Conservation (phyloP, 2,797 vertebrate species). For the Poeciliopsis presidionis region DNA sequence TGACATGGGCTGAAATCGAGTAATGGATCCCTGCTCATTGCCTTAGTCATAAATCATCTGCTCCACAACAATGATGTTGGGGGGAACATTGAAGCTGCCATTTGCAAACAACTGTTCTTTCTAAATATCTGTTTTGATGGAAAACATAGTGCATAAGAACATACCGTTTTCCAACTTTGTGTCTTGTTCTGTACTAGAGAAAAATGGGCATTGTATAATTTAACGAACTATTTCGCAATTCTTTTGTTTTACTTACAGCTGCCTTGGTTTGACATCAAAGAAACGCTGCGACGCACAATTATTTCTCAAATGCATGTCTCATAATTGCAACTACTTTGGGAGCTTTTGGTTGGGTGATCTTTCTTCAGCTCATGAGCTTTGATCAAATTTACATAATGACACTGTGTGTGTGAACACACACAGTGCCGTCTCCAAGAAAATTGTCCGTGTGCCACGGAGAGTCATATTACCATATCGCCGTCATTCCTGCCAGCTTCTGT, state of each 20-base stretch:
- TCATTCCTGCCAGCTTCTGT: slow-evolving; percentile 66
- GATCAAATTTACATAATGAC: slow-evolving; percentile 34
- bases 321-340: slow-evolving; percentile 17
- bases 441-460: slow-evolving; percentile 46
- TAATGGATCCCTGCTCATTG: slow-evolving; percentile 50
- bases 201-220: background rate
- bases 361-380: slow-evolving; percentile 20
- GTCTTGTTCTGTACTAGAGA: background rate
- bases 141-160: slow-evolving; percentile 8
- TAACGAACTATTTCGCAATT: background rate
- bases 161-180: background rate
- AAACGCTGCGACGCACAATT: background rate
- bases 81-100: slow-evolving; percentile 22
- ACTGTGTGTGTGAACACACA: slow-evolving; percentile 2
- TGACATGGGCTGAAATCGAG: slow-evolving; percentile 55
- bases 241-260: slow-evolving; percentile 10
- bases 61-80: slow-evolving; percentile 39
- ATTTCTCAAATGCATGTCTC: slow-evolving; percentile 4
- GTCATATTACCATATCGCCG: slow-evolving; percentile 66
- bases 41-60: slow-evolving; percentile 47
- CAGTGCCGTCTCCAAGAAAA: slow-evolving; percentile 39
- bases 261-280: background rate
- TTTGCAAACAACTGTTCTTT: slow-evolving; percentile 2
- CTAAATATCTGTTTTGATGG: slow-evolving; percentile 5
- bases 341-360: slow-evolving; percentile 8